Percentiles rank a stretch among this genome's conserved stretches.
Conservation (phyloP, 2,113 vertebrate species). For the Tragulus kanchil region DNA sequence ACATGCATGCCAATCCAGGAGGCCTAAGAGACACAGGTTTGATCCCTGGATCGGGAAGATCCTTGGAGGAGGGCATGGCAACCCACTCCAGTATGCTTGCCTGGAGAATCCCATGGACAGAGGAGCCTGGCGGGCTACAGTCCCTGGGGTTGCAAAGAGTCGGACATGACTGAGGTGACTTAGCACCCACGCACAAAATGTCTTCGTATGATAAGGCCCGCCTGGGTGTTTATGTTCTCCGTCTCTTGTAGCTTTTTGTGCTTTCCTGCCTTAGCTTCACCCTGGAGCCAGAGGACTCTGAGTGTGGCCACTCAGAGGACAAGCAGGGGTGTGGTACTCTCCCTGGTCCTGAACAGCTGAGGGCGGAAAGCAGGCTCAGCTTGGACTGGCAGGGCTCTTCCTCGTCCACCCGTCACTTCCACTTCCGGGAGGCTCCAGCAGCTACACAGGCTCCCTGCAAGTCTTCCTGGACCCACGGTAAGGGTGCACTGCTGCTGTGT, state of each 20-base stretch:
- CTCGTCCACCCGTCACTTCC: not conserved
- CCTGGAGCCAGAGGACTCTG: fast-evolving
- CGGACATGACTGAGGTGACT: not conserved
- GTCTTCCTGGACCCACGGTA: not conserved
- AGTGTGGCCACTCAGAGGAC: fast-evolving
- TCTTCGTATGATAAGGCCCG: too few species aligned
- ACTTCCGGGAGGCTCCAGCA: not conserved
- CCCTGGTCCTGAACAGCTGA: not conserved
- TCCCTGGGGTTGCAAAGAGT: not conserved
- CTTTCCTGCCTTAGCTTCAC: not conserved
- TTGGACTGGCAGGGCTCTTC: fast-evolving
- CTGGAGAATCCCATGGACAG: not conserved
- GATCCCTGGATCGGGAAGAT: not conserved
- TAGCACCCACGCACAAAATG: not conserved
- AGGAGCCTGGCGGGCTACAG: not conserved
- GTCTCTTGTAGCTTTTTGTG: not conserved
- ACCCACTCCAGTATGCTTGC: not conserved
- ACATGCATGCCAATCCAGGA: not conserved
- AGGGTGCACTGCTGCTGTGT: not conserved
- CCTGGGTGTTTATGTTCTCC: too few species aligned
- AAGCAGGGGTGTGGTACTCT: fast-evolving
- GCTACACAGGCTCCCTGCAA: not conserved
- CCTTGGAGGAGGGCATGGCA: not conserved
- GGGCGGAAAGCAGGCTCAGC: fast-evolving
- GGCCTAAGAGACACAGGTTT: not conserved